These are phyloP conservation scores for Neosilurus mollespiculum DNA, from an alignment of 2,797 vertebrate species.

Conservation along the genomic window DNA sequence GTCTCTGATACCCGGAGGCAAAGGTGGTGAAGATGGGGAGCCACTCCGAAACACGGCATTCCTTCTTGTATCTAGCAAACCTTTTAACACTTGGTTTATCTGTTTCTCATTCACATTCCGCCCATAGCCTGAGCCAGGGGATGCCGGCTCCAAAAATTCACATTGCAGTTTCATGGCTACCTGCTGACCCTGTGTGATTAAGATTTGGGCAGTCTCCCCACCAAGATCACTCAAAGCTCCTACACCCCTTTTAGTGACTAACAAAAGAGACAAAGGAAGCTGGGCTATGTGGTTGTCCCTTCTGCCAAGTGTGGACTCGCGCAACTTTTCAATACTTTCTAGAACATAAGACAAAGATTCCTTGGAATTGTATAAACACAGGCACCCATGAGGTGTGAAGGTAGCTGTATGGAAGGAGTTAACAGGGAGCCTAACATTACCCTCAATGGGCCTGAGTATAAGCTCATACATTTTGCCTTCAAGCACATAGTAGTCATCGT, in stretches of 20 bases:
- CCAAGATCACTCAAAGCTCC: conserved; percentile 69
- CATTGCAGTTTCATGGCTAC: conserved; percentile 81
- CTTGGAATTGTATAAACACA: conserved; percentile 88
- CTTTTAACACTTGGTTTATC: conserved; percentile 81
- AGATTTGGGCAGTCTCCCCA: conserved; percentile 78
- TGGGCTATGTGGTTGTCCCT: conserved; percentile 73
- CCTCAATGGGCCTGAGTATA: conserved; percentile 81
- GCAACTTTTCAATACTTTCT: conserved; percentile 84
- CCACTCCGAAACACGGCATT: conserved; percentile 66
- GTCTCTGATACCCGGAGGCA: conserved; percentile 81
- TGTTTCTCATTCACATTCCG: conserved; percentile 83
- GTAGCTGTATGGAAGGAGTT: conserved; percentile 85
- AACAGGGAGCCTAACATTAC: conserved; percentile 83
- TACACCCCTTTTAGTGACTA: conserved; percentile 80
- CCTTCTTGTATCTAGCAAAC: conserved; percentile 79
- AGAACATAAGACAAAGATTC: conserved; percentile 82
- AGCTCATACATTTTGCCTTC: conserved; percentile 87
- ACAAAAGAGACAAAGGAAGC: conserved; percentile 76
- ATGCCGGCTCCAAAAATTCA: conserved; percentile 76
- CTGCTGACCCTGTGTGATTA: conserved; percentile 82
- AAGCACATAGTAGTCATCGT: conserved; percentile 81
- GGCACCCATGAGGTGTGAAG: conserved; percentile 83
- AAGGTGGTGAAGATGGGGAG: conserved; percentile 70
- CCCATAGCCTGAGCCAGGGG: conserved; percentile 78
- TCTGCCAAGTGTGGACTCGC: conserved; percentile 75